These are phyloP conservation scores for Calyptommatus sinebrachiatus DNA, from an alignment of 2,113 vertebrate genomes.

Conservation along the genomic window DNA sequence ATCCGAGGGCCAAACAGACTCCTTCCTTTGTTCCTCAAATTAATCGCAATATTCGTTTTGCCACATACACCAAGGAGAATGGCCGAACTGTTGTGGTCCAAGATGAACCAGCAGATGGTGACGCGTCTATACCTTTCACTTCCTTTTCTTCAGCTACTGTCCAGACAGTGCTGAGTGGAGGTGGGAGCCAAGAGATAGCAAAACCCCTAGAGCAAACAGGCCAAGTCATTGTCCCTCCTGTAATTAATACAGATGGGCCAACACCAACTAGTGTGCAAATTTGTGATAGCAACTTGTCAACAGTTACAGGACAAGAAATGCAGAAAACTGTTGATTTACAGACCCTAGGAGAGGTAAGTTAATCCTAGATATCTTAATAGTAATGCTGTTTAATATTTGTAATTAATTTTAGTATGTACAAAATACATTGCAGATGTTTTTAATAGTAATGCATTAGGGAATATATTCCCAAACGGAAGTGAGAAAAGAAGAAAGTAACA, in stretches of 20 bases:
- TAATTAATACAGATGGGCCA: slow-evolving; percentile 77
- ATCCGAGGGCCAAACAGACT: slow-evolving; percentile 74
- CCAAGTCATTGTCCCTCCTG: slow-evolving; percentile 67
- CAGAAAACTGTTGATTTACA: slow-evolving; percentile 75
- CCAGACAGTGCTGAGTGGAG: slow-evolving; percentile 79
- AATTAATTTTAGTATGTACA: not conserved
- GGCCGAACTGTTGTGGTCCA: slow-evolving; percentile 85
- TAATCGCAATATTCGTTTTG: slow-evolving; percentile 81
- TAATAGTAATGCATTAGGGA: not conserved
- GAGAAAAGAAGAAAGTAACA: too few relatives aligned
- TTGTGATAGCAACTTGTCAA: slow-evolving; percentile 77
- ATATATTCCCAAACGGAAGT: not conserved
- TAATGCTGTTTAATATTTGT: not conserved
- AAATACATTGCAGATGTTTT: not conserved
- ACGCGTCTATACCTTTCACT: slow-evolving; percentile 70
- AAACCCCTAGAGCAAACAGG: slow-evolving; percentile 77
- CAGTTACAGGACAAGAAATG: slow-evolving; percentile 77
- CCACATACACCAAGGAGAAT: slow-evolving; percentile 92
- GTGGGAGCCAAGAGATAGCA: slow-evolving; percentile 74
- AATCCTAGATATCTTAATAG: not conserved
- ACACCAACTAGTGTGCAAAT: slow-evolving; percentile 81
- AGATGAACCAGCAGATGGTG: slow-evolving; percentile 77
- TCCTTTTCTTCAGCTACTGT: slow-evolving; percentile 84
- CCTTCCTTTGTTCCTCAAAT: slow-evolving; percentile 80
- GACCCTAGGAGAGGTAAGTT: slow-evolving; percentile 84